phyloP scores from a whole-genome alignment of 2,113 vertebrate genomes.

The Urocynchramus pylzowi region DNA sequence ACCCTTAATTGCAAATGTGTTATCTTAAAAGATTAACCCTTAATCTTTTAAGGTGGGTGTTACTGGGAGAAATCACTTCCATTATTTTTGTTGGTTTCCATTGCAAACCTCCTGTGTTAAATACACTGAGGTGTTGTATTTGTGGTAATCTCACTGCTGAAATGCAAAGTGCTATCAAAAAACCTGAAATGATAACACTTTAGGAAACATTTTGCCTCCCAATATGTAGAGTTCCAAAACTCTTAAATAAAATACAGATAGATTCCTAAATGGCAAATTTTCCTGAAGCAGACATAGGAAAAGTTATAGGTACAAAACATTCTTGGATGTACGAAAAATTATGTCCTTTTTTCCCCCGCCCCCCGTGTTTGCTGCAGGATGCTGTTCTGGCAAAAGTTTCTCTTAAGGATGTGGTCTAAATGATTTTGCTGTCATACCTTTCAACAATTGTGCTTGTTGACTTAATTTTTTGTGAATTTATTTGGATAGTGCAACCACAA shows the following conservation, averaged over 20 bases:
- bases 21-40: no score
- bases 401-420: not conserved
- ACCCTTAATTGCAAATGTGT: not conserved
- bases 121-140: not conserved
- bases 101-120: not conserved
- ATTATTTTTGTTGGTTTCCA: not conserved
- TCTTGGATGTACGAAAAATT: not conserved
- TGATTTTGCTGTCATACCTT: not conserved
- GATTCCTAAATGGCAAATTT: not conserved
- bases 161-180: not conserved
- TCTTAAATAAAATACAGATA: not conserved
- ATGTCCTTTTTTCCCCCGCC: fast-evolving
- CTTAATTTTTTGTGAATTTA: not conserved
- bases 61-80: not conserved
- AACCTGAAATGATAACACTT: not conserved
- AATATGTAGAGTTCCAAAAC: not conserved
- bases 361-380: not conserved
- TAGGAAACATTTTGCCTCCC: not conserved
- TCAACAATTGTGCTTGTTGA: not conserved
- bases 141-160: not conserved
- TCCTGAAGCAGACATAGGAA: not conserved
- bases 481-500: not conserved
- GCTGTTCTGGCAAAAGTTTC: not conserved
- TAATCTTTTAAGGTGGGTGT: not conserved
- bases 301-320: fast-evolving